Conservation (phyloP, 1,140 invertebrate genomes). For the Arctopsyche grandis region DNA sequence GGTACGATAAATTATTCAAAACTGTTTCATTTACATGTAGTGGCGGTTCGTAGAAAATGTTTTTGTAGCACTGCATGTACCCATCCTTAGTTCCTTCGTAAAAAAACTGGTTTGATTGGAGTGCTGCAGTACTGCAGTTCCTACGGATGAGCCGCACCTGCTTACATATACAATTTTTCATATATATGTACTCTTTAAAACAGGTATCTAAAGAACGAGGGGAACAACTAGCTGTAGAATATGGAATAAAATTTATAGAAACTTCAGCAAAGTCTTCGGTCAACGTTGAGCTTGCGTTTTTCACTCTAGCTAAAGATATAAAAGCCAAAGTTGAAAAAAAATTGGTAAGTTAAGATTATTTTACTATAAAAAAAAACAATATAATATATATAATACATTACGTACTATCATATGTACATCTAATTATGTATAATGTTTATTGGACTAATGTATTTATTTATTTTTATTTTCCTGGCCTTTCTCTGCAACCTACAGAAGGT, state of each 20-base stretch:
- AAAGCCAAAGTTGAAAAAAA: conserved; percentile 96
- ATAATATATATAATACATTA: not conserved
- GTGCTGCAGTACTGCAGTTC: no score
- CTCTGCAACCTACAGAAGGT: conserved; percentile 28
- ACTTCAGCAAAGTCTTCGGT: conserved; percentile 98
- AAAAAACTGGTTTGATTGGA: conserved; percentile 71
- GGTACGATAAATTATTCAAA: conserved; percentile 75
- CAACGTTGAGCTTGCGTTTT: conserved; percentile 98
- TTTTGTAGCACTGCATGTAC: not conserved
- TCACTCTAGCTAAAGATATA: conserved; percentile 96
- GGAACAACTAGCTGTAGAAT: conserved; percentile 93
- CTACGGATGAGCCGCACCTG: conserved; percentile 49
- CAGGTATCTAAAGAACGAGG: conserved; percentile 67
- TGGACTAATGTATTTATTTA: not conserved
- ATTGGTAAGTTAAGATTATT: conserved; percentile 75
- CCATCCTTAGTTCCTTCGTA: not conserved
- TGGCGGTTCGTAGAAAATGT: not conserved
- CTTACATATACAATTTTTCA: not conserved
- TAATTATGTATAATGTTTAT: not conserved
- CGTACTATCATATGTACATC: not conserved
- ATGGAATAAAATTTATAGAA: conserved; percentile 98
- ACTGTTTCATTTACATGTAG: not conserved
- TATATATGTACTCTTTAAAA: conserved; percentile 1
- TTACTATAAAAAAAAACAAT: not conserved
- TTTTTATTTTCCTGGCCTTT: not conserved